Evolutionary conservation across 1,140 invertebrate species (phyloP).

Genomic region (Brachionus manjavacas): DNA sequence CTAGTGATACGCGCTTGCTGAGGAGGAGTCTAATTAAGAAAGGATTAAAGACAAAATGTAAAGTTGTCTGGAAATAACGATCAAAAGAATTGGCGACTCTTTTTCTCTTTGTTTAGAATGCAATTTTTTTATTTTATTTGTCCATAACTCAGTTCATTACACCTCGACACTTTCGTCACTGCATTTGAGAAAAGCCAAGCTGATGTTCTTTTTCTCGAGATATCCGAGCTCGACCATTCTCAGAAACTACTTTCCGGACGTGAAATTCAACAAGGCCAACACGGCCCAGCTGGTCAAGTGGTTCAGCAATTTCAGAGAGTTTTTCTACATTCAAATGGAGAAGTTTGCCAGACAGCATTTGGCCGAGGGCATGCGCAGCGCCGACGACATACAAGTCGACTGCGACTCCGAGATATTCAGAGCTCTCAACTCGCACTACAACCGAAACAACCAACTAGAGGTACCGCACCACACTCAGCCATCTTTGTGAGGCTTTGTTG

Average conservation of each 20-base stretch:
- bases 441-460: conserved; percentile 99
- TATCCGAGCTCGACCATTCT: conserved; percentile 96
- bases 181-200: conserved; percentile 98
- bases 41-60: no score
- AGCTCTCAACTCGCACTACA: conserved; percentile 97
- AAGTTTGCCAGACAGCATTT: conserved; percentile 96
- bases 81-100: background rate
- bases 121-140: conserved; percentile 40
- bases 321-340: conserved; percentile 99
- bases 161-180: conserved; percentile 79
- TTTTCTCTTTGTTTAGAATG: background rate
- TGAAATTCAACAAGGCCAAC: conserved; percentile 99
- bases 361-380: conserved; percentile 85
- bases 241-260: conserved; percentile 99
- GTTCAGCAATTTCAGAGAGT: conserved; percentile 99
- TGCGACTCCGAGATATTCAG: conserved; percentile 93
- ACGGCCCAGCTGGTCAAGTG: conserved; percentile 99
- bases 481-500: background rate
- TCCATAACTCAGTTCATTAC: conserved; percentile 53
- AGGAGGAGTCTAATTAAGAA: no score
- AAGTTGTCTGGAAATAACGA: background rate
- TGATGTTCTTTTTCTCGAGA: conserved; percentile 99
- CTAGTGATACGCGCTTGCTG: no score
- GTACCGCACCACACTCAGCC: conserved; percentile 61
- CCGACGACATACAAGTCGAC: conserved; percentile 85